Evolutionary conservation across 2,113 vertebrate species (phyloP).

Genomic region (Tachuris rubrigastra): DNA sequence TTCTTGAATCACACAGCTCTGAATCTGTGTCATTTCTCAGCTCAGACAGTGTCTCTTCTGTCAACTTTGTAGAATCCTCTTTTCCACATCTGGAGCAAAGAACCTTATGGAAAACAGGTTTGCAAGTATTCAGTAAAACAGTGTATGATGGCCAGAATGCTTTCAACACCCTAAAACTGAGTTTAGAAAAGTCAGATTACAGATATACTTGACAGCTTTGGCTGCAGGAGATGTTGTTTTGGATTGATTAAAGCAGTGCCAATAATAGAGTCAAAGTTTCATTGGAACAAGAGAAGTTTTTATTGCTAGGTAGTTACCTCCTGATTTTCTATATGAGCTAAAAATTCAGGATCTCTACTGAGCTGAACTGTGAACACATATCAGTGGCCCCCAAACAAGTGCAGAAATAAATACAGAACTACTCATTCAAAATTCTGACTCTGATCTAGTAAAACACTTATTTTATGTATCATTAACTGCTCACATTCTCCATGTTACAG

Average conservation of each 20-base stretch:
- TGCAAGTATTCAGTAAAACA: background rate
- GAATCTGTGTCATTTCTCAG: background rate
- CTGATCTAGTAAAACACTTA: background rate
- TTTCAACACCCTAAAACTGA: background rate
- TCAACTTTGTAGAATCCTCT: background rate
- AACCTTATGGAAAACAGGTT: conserved; percentile 57
- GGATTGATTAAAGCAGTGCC: background rate
- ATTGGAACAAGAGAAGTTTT: background rate
- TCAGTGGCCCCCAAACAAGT: background rate
- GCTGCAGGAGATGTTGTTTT: background rate
- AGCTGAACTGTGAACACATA: background rate
- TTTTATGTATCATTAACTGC: background rate
- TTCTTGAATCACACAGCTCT: background rate
- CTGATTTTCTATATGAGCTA: background rate
- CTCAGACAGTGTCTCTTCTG: background rate
- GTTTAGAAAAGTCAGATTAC: background rate
- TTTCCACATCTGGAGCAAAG: conserved; percentile 79
- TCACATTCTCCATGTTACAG: background rate
- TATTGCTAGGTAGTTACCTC: background rate
- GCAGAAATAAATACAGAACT: background rate
- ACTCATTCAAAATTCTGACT: background rate
- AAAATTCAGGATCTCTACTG: background rate
- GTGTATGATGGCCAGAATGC: background rate
- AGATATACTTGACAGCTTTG: background rate
- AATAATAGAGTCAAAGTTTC: background rate